Conservation (phyloP, 2,888 invertebrate species). For the Cactoblastis cactorum region DNA sequence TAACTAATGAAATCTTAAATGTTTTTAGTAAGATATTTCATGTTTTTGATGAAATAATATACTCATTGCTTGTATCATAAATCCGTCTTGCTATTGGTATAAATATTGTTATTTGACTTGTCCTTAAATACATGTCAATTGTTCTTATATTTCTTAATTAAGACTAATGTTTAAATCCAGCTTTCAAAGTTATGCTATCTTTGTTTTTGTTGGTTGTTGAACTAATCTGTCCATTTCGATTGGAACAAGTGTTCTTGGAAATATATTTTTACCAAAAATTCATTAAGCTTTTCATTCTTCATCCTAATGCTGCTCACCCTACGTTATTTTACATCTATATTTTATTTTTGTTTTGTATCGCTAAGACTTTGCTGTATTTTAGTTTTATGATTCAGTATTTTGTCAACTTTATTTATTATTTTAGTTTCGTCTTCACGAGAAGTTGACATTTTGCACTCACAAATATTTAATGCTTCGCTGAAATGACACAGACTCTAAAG, state of each 20-base stretch:
- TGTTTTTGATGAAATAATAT: conserved; percentile 34
- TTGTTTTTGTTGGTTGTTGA: conserved; percentile 51
- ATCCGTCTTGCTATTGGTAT: conserved; percentile 30
- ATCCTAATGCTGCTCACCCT: conserved; percentile 47
- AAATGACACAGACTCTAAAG: background rate
- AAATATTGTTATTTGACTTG: conserved; percentile 31
- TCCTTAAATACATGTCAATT: conserved; percentile 49
- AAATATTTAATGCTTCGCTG: conserved; percentile 6
- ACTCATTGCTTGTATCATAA: conserved; percentile 28
- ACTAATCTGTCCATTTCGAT: conserved; percentile 69
- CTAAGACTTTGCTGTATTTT: background rate
- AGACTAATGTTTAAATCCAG: conserved; percentile 64
- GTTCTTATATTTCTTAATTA: conserved; percentile 33
- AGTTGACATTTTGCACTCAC: background rate
- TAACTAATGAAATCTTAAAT: conserved; percentile 30
- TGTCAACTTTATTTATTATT: background rate
- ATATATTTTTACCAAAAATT: conserved; percentile 73
- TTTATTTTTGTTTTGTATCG: background rate
- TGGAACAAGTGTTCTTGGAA: conserved; percentile 64
- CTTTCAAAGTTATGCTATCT: conserved; percentile 50
- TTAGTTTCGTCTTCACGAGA: background rate
- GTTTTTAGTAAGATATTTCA: conserved; percentile 37
- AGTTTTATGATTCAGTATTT: background rate
- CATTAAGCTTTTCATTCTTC: conserved; percentile 72
- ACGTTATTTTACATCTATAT: conserved; percentile 9